phyloP scores from a whole-genome alignment of 2,888 invertebrate genomes.

The Cartodere bifasciata region DNA sequence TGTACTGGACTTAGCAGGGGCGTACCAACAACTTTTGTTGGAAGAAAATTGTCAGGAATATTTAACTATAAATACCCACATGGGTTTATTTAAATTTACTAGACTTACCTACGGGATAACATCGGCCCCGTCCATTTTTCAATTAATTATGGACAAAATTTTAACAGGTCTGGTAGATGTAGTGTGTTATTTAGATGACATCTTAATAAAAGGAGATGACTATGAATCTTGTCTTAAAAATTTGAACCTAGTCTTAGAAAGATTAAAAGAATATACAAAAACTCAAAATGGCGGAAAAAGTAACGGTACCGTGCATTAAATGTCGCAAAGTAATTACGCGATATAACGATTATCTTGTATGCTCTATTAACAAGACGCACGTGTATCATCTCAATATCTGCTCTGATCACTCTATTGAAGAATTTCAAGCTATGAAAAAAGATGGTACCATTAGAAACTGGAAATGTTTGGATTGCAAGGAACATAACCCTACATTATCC shows the following conservation, averaged over 20 bases:
- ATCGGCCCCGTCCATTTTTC: constrained; percentile 20
- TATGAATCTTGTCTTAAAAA: constrained; percentile 12
- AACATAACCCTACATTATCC: constrained; percentile 2
- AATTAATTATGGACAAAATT: constrained; percentile 15
- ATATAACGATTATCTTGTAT: constrained; percentile 2
- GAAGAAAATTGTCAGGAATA: too few relatives aligned
- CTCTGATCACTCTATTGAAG: neutral
- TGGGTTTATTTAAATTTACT: constrained; percentile 20
- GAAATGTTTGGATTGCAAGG: constrained; percentile 1
- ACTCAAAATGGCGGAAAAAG: too few relatives aligned
- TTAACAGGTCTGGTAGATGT: constrained; percentile 10
- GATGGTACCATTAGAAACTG: neutral
- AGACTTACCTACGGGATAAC: constrained; percentile 21
- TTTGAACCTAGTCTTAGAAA: constrained; percentile 12
- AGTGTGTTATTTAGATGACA: constrained; percentile 19
- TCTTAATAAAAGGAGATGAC: constrained; percentile 14
- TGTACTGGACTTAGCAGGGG: constrained; percentile 20
- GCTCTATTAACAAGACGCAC: constrained; percentile 1
- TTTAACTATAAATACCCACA: constrained; percentile 22
- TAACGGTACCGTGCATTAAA: constrained; percentile 1
- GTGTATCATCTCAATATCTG: constrained; percentile 1
- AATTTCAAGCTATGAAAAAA: constrained; percentile 4
- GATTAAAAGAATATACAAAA: constrained; percentile 16
- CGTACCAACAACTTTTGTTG: constrained; percentile 22
- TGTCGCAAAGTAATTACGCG: constrained; percentile 2